Conservation (phyloP, 2,113 vertebrate genomes). For the Glaucomys volans region DNA sequence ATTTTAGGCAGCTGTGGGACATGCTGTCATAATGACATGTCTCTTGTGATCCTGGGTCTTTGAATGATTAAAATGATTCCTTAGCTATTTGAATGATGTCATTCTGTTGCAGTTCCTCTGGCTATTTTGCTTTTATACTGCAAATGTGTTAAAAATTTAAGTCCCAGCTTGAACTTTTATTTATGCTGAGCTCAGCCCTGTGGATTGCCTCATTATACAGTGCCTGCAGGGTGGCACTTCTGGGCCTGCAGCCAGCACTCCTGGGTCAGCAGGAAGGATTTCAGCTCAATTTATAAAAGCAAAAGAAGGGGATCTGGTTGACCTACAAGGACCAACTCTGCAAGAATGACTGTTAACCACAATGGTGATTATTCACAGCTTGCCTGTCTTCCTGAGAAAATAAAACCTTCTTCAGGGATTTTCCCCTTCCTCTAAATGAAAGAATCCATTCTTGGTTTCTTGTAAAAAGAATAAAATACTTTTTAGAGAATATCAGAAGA, state of each 20-base stretch:
- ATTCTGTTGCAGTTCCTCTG: conserved; percentile 17
- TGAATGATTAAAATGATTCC: background rate
- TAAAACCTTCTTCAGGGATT: conserved; percentile 32
- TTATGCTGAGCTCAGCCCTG: conserved; percentile 78
- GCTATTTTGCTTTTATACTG: conserved; percentile 65
- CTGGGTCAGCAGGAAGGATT: conserved; percentile 55
- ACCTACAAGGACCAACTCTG: conserved; percentile 63
- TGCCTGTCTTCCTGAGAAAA: conserved; percentile 44
- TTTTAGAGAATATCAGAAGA: conserved; percentile 23
- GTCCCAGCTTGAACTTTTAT: conserved; percentile 69
- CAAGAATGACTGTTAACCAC: conserved; percentile 54
- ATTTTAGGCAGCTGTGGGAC: background rate
- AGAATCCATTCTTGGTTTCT: background rate
- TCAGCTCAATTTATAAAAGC: conserved; percentile 65
- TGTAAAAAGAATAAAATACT: background rate
- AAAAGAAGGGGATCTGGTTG: conserved; percentile 58
- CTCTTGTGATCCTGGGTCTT: background rate
- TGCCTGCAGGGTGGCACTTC: conserved; percentile 54
- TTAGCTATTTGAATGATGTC: conserved; percentile 50
- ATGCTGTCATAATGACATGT: background rate
- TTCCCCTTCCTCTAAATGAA: background rate
- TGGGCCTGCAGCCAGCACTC: conserved; percentile 66
- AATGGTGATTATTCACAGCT: conserved; percentile 54
- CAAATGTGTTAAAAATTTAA: conserved; percentile 71
- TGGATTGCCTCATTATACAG: conserved; percentile 61